These are phyloP conservation scores for Trichogramma pretiosum DNA, from an alignment of 1,140 invertebrate genomes.

Conservation along the genomic window DNA sequence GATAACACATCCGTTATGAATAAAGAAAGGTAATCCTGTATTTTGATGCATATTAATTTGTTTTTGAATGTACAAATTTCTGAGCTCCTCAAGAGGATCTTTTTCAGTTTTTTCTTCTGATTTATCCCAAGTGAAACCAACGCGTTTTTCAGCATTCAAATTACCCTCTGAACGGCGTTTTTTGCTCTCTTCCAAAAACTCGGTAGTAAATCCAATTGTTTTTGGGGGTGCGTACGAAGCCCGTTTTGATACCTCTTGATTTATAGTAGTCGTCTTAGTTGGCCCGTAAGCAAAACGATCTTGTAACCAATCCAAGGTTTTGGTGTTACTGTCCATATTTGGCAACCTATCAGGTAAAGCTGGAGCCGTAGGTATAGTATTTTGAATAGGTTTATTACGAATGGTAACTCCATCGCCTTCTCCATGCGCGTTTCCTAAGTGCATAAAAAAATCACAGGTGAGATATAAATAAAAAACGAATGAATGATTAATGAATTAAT, in stretches of 20 bases:
- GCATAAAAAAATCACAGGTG: too few species aligned
- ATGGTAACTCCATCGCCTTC: too few species aligned
- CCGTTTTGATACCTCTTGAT: conserved; percentile 3
- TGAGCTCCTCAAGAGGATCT: conserved; percentile 28
- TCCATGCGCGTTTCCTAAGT: too few species aligned
- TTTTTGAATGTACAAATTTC: conserved; percentile 26
- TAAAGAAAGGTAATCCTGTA: conserved; percentile 19
- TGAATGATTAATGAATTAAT: too few species aligned
- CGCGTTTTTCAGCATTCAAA: conserved; percentile 17
- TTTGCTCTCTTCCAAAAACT: conserved; percentile 11
- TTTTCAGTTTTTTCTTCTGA: conserved; percentile 21
- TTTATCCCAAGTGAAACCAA: conserved; percentile 25
- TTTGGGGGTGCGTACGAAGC: conserved; percentile 18
- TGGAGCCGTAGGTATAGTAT: too few species aligned
- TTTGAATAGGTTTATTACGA: too few species aligned
- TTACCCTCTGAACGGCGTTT: neutral
- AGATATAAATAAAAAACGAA: too few species aligned
- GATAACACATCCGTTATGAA: conserved; percentile 25
- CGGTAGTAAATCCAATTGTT: conserved; percentile 28
- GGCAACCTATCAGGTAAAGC: too few species aligned
- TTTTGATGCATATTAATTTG: conserved; percentile 13
- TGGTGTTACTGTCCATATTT: conserved; percentile 24
- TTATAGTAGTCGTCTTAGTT: conserved; percentile 1
- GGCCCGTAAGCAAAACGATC: conserved; percentile 28
- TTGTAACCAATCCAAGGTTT: conserved; percentile 31